A percentile compares a stretch with the other conserved stretches of the same genome.
Conservation (phyloP, 2,888 invertebrate species). For the Apodemia hepburni region DNA sequence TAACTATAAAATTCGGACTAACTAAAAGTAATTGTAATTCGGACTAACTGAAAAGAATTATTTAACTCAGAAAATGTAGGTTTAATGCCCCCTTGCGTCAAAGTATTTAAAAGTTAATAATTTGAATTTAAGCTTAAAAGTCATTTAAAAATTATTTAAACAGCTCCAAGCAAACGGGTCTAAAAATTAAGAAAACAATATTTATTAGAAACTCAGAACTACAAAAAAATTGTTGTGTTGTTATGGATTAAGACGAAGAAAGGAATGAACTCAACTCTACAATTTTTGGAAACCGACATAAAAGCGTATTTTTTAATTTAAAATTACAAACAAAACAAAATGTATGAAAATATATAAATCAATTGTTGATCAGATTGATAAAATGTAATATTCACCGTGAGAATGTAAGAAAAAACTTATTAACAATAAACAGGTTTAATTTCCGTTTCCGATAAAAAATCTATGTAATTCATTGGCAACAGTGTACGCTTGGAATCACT, state of each 20-base stretch:
- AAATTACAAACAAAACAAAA: neutral
- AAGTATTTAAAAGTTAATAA: too few species aligned
- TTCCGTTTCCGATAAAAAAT: constrained; percentile 1
- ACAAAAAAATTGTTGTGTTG: too few species aligned
- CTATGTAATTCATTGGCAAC: constrained; percentile 2
- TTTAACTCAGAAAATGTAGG: neutral
- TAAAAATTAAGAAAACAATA: too few species aligned
- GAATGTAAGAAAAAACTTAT: neutral
- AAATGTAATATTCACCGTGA: neutral
- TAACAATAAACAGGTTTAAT: neutral
- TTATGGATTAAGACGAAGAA: neutral
- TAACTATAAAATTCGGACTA: too few species aligned
- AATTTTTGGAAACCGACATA: neutral
- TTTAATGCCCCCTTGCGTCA: neutral
- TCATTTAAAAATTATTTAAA: too few species aligned
- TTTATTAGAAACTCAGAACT: too few species aligned
- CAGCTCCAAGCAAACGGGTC: too few species aligned
- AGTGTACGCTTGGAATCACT: constrained; percentile 47
- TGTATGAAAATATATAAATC: neutral
- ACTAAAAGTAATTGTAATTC: too few species aligned
- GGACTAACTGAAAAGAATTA: neutral
- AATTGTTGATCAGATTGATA: constrained; percentile 3
- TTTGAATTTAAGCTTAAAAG: too few species aligned
- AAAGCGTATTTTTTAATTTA: neutral
- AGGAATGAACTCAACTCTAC: neutral